These are phyloP conservation scores for Orchesellides sinensis DNA, from an alignment of 2,888 invertebrate genomes.

Conservation along the genomic window DNA sequence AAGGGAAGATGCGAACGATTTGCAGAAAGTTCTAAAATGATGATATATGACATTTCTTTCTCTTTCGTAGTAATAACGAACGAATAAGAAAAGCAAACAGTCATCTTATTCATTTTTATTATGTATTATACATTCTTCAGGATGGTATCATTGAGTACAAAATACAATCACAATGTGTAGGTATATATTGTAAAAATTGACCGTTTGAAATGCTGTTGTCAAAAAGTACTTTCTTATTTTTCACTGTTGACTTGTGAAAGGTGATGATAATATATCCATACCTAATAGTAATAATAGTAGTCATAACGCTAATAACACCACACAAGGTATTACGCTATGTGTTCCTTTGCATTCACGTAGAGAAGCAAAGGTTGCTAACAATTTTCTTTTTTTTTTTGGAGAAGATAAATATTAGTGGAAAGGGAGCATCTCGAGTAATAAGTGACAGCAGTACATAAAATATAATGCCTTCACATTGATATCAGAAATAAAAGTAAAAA, in stretches of 20 bases:
- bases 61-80: not conserved
- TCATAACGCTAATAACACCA: conserved; percentile 6
- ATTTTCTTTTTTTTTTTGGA: not conserved
- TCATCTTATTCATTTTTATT: not conserved
- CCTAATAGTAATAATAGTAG: not conserved
- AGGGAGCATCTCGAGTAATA: not conserved
- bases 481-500: not conserved
- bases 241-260: not conserved
- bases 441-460: not conserved
- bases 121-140: not conserved
- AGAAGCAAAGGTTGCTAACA: not conserved
- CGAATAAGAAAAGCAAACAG: not conserved
- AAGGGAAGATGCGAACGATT: conserved; percentile 43
- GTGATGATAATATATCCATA: conserved; percentile 21
- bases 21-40: conserved; percentile 54
- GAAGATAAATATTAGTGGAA: conserved; percentile 12
- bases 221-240: not conserved
- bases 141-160: not conserved
- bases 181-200: not conserved
- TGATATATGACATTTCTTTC: conserved; percentile 54
- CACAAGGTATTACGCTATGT: conserved; percentile 6
- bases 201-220: not conserved
- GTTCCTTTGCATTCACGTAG: not conserved
- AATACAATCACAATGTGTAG: not conserved
- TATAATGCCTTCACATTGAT: not conserved